A percentile compares a stretch with the other conserved stretches of the same genome.
phyloP scores from a whole-genome alignment of 2,888 invertebrate species.

The Adelphocoris suturalis region DNA sequence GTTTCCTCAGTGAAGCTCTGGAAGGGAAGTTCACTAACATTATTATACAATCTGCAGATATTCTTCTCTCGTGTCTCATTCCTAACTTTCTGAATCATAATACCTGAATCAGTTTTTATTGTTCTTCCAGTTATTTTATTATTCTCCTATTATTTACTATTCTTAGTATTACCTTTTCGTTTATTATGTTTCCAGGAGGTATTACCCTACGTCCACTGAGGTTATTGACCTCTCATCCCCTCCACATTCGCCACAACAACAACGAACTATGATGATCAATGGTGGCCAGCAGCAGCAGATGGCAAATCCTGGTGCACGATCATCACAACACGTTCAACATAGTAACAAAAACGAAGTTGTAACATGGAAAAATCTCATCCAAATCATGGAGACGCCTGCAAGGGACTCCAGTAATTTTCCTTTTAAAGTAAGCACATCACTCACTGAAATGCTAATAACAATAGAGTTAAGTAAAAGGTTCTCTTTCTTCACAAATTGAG shows the following conservation, averaged over 20 bases:
- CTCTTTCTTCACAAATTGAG: too few relatives aligned
- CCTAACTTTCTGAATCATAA: too few relatives aligned
- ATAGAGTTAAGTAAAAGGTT: too few relatives aligned
- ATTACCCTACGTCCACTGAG: slow-evolving; percentile 76
- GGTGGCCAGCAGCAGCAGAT: slow-evolving; percentile 76
- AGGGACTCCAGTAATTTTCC: slow-evolving; percentile 84
- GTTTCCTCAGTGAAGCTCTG: too few relatives aligned
- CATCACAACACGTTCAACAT: slow-evolving; percentile 79
- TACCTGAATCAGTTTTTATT: too few relatives aligned
- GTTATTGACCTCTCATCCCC: slow-evolving; percentile 81
- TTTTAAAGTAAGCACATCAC: slow-evolving; percentile 81
- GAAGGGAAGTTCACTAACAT: too few relatives aligned
- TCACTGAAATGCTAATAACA: too few relatives aligned
- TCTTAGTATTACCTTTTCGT: not conserved
- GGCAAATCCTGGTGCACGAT: slow-evolving; percentile 81
- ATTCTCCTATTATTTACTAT: too few relatives aligned
- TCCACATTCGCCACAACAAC: slow-evolving; percentile 78
- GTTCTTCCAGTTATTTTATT: too few relatives aligned
- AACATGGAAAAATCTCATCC: slow-evolving; percentile 82
- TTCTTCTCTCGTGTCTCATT: too few relatives aligned
- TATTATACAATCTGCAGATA: too few relatives aligned
- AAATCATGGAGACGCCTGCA: slow-evolving; percentile 85
- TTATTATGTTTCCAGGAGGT: slow-evolving; percentile 69
- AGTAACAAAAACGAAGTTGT: slow-evolving; percentile 65
- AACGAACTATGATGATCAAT: slow-evolving; percentile 73